Base-by-base conservation (phyloP, 1,140 invertebrate genomes). In the Orchestia grillus region DNA sequence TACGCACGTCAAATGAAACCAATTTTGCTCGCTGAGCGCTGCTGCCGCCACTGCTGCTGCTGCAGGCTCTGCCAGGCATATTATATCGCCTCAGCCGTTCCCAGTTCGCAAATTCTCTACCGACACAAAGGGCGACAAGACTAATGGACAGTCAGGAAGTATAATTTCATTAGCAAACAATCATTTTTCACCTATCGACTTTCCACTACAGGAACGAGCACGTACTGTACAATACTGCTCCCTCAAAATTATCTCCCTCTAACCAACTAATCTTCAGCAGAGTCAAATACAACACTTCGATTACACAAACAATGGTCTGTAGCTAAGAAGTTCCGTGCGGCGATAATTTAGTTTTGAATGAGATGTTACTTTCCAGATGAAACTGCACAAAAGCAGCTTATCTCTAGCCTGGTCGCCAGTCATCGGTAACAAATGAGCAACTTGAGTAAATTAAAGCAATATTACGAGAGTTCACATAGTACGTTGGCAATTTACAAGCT, bases 1-100 rank as follows among this genome's bases (percentile, higher is more conserved):
- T 94, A 94, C 92, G 92, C 92, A 45, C 92, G 44, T 94, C 92
- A 94, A 94, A 94, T 94, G 92, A 94, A 45, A 45, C 92, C 92
- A 94, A 44, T 94, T 94, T 94, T 94, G 92, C 62, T 77, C 62
- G 62, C 62, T 77, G 62, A 77, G 62, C 62, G 62, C 62, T 77
- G 62, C 62, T 77, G 62, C 62, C 62, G 62, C 62, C 62, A 77
- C 62, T 77, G 28, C 62, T 77, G 62, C 62, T 36, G 28, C 62
- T 77, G 28, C 62, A 23, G 62, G 62, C 62, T 77, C 62, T 23
- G 62, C 28, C 62, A 36, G 62, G 62, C 62, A 77, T 77, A 53
- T n/a, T n/a, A 53, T 77, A 77, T 77, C 62, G 62, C 62, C 62
- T 53, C 1, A 77, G 62, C 11, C 62, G 28, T 77, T 77, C 62